Base-by-base conservation (phyloP, 1,140 invertebrate genomes). In the Coenobita brevimanus region DNA sequence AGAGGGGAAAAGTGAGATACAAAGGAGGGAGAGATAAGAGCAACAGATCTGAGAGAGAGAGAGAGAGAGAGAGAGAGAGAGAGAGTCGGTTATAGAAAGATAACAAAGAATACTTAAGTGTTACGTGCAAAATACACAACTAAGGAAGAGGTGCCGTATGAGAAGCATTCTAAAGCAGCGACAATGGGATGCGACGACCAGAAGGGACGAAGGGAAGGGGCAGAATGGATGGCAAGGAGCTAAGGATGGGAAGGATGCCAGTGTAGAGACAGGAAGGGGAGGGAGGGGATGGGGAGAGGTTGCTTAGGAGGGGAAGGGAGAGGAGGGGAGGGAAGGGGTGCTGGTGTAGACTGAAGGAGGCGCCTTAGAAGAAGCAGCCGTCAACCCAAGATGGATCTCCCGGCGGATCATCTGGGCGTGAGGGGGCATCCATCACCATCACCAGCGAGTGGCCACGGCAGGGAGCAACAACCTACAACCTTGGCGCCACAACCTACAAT, bases 361-460 rank as follows among this genome's bases (percentile, higher is more conserved):
- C 50, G 69, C n/a, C 27, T 24, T 27, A 73, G 69, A 6, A 36
- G 8, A 73, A 36, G 13, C 36, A 73, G 24, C 69, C 30, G 4
- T 10, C 69, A 3, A 27, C n/a, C 2, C 30, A 73, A 73, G 13
- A 73, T 73, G 27, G 43, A 27, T 54, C 46, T 41, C 36, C 15
- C 2, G 41, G 6, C 46, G 71, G 71, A 75, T 75, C 71, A 75
- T 21, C 36, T 75, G 71, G 38, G 71, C 71, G 71, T 75, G 71
- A 75, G 71, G 4, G 17, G 2, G 2, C 75, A 78, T 78, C 75
- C 2, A 78, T 78, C 75, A 78, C 41, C n/a, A n/a, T n/a, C n/a
- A n/a, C n/a, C n/a, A n/a, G n/a, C n/a, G n/a, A n/a, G n/a, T n/a
- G n/a, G n/a, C n/a, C n/a, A n/a, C n/a, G n/a, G n/a, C n/a, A n/a